phyloP scores from a whole-genome alignment of 2,113 vertebrate genomes.

The Elephantulus edwardii region DNA sequence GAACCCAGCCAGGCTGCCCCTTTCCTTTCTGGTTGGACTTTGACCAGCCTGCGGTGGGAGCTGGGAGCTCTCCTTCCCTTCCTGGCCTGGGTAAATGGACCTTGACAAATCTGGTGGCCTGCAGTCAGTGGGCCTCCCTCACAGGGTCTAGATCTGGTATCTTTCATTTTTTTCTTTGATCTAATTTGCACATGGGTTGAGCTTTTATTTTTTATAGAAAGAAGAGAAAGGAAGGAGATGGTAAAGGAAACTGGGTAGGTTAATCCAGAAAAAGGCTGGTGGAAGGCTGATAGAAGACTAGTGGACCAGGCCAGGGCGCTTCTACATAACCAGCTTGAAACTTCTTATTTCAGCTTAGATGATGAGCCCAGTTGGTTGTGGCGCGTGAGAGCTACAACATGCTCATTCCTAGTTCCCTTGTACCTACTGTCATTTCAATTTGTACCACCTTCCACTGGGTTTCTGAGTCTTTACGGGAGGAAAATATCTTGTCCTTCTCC shows the following conservation, averaged over 20 bases:
- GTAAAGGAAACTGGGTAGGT: neutral
- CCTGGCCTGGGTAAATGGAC: neutral
- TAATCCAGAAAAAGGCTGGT: neutral
- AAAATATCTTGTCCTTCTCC: no score
- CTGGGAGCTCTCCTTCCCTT: neutral
- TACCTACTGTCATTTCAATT: no score
- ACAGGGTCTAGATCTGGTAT: neutral
- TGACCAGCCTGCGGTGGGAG: constrained; percentile 19
- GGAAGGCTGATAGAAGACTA: neutral
- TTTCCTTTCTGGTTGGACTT: constrained; percentile 59
- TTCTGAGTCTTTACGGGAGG: no score
- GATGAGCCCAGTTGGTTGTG: neutral
- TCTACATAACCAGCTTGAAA: neutral
- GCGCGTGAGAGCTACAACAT: neutral
- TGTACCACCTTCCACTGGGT: no score
- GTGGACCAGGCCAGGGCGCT: neutral
- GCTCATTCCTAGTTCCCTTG: neutral
- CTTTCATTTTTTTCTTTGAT: neutral
- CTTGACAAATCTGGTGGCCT: constrained; percentile 24
- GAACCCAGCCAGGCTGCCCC: constrained; percentile 17
- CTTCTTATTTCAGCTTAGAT: neutral
- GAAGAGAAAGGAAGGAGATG: neutral
- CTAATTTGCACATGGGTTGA: neutral
- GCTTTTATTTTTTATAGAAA: neutral
- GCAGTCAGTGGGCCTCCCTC: neutral